Conservation (phyloP, 2,797 vertebrate species). For the Phyllotis vaccarum region DNA sequence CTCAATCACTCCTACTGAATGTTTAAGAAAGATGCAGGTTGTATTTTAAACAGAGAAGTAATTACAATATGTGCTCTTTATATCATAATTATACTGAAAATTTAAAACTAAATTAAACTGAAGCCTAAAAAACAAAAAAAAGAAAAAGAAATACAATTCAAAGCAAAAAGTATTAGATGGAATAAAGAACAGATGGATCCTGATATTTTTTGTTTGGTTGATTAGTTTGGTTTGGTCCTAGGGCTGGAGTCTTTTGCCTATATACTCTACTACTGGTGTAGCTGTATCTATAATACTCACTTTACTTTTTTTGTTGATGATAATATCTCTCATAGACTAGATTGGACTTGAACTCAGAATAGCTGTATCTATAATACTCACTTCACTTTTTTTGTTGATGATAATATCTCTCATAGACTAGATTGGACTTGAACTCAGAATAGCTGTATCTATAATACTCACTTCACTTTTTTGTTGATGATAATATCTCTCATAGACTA, state of each 20-base stretch:
- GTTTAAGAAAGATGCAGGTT: constrained; percentile 9
- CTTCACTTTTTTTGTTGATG: neutral
- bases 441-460: no score
- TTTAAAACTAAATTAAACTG: constrained; percentile 21
- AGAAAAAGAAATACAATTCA: constrained; percentile 24
- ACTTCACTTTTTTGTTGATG: neutral
- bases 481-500: neutral
- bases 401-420: neutral
- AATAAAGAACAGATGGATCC: constrained; percentile 1
- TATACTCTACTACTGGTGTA: neutral
- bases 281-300: neutral
- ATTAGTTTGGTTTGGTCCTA: neutral
- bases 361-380: no score
- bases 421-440: neutral
- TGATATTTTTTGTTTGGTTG: neutral
- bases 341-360: neutral
- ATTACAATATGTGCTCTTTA: neutral
- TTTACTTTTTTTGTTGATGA: neutral
- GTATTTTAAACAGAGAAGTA: constrained; percentile 28
- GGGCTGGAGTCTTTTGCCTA: neutral
- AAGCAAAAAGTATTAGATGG: constrained; percentile 49
- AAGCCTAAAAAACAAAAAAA: constrained; percentile 15
- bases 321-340: neutral
- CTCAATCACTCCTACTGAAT: constrained; percentile 21
- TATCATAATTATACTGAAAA: constrained; percentile 23